These are phyloP conservation scores for Carollia perspicillata DNA, from an alignment of 2,113 vertebrate genomes.

Conservation along the genomic window DNA sequence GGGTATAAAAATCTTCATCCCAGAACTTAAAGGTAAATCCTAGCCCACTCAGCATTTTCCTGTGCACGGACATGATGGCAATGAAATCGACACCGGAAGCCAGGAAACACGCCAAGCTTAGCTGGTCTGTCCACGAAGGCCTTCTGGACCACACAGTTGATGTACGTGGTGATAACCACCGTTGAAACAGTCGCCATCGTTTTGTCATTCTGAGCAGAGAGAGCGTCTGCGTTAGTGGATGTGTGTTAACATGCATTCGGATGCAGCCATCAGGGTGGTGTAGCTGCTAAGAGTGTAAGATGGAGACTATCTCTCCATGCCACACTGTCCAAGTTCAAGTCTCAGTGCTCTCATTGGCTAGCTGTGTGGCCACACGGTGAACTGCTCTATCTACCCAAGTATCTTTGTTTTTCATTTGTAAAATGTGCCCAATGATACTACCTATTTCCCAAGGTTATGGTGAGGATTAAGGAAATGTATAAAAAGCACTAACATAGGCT, in stretches of 20 bases:
- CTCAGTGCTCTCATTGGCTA: not conserved
- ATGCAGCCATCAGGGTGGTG: no score
- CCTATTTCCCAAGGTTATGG: not conserved
- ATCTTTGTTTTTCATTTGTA: not conserved
- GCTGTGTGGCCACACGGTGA: not conserved
- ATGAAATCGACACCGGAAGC: not conserved
- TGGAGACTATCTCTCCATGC: not conserved
- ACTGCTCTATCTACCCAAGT: fast-evolving
- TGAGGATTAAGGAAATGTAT: not conserved
- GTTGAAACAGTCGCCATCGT: not conserved
- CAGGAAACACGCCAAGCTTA: not conserved
- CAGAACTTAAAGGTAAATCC: not conserved
- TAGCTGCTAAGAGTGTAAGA: not conserved
- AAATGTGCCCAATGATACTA: not conserved
- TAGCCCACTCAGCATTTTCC: not conserved
- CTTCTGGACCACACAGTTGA: not conserved
- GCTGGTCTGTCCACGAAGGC: not conserved
- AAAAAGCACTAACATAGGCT: not conserved
- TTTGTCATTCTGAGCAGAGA: not conserved
- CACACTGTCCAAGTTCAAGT: not conserved
- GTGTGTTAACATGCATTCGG: not conserved
- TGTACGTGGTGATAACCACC: not conserved
- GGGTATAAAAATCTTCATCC: not conserved
- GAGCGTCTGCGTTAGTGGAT: not conserved
- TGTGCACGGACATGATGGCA: not conserved